phyloP scores from a whole-genome alignment of 2,113 vertebrate species.

The Eptatretus burgeri region DNA sequence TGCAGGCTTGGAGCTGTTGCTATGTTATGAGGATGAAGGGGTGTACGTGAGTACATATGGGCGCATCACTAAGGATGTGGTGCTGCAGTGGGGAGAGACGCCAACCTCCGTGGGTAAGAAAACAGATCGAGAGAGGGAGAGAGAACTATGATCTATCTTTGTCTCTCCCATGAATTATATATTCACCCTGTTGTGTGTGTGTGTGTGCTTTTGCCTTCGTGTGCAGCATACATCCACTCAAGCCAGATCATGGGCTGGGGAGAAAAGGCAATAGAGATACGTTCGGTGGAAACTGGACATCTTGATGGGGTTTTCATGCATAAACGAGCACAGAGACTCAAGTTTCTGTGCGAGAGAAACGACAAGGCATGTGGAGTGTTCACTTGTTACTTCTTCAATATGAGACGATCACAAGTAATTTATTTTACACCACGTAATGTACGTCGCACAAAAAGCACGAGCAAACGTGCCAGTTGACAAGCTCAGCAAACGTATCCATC shows the following conservation, averaged over 20 bases:
- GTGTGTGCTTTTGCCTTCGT: conserved; percentile 15
- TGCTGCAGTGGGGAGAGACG: conserved; percentile 99
- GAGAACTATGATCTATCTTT: too few species aligned
- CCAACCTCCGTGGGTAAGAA: conserved; percentile 78
- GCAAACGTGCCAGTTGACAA: too few species aligned
- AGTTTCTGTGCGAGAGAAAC: conserved; percentile 96
- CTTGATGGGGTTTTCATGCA: conserved; percentile 99
- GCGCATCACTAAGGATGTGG: conserved; percentile 96
- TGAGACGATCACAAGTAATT: too few species aligned
- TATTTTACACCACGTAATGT: too few species aligned
- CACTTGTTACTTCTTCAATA: too few species aligned
- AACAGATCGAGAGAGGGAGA: too few species aligned
- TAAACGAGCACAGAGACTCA: conserved; percentile 96
- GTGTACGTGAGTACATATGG: conserved; percentile 97
- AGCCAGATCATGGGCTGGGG: conserved; percentile 99
- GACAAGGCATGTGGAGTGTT: conserved; percentile 46
- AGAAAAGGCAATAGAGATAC: conserved; percentile 99
- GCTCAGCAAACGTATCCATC: too few species aligned
- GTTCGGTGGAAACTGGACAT: conserved; percentile 97
- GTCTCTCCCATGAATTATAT: too few species aligned
- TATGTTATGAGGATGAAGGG: conserved; percentile 96
- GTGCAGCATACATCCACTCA: conserved; percentile 98
- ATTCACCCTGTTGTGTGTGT: conserved; percentile 14
- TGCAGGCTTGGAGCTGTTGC: conserved; percentile 97
- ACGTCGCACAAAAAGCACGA: too few species aligned